Conservation (phyloP, 1,140 invertebrate genomes). For the Maconellicoccus hirsutus region DNA sequence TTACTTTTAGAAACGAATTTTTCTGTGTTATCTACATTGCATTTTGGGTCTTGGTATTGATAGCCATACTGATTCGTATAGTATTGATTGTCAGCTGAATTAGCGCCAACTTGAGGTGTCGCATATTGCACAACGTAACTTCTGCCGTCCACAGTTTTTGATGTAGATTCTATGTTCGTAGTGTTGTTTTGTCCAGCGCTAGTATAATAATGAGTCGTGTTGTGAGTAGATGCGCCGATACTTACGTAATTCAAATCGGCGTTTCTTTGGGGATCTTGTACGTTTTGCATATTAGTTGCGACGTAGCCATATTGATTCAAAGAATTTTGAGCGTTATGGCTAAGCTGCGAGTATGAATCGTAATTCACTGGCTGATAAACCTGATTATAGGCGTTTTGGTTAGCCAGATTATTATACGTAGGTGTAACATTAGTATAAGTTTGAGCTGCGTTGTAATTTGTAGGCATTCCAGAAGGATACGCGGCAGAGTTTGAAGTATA, state of each 20-base stretch:
- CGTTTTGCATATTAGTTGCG: neutral
- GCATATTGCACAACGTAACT: neutral
- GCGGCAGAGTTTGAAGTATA: neutral
- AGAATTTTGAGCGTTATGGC: neutral
- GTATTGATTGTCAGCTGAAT: neutral
- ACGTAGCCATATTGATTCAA: neutral
- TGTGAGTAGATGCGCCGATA: neutral
- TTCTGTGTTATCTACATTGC: neutral
- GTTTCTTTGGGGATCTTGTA: neutral
- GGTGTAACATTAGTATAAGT: neutral
- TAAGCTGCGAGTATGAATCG: neutral
- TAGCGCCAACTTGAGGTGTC: neutral
- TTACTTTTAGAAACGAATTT: neutral
- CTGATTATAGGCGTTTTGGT: neutral
- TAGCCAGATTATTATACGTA: neutral
- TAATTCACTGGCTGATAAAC: neutral
- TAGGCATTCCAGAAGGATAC: neutral
- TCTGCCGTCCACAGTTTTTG: neutral
- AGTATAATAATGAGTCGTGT: neutral
- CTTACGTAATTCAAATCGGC: neutral
- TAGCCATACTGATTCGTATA: neutral
- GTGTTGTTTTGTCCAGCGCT: neutral
- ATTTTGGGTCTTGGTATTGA: neutral
- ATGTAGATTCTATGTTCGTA: neutral
- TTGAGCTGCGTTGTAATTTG: neutral